Evolutionary conservation across 35 echinoderm and acorn worm species (phyloP).

Genomic region (Ophioderma brevispina): DNA sequence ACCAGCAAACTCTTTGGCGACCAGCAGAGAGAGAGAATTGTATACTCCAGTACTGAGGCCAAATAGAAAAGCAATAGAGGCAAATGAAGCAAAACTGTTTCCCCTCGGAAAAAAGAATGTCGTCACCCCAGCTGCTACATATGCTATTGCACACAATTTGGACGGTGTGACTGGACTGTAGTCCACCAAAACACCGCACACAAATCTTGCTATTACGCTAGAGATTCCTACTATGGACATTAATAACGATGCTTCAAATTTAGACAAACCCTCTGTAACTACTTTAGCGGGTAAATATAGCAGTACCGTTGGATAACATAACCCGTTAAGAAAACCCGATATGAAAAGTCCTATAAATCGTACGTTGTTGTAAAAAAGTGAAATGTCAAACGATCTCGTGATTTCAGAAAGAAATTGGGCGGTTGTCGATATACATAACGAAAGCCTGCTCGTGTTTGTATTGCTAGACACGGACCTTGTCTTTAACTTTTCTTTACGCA

Average conservation of each 20-base stretch:
- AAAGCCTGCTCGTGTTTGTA: no score
- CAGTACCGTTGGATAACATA: neutral
- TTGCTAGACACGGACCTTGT: no score
- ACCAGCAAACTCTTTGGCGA: neutral
- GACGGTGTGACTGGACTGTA: neutral
- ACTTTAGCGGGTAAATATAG: neutral
- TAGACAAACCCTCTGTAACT: neutral
- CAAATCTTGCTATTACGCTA: neutral
- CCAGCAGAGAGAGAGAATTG: neutral
- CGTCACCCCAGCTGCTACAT: neutral
- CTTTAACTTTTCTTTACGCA: no score
- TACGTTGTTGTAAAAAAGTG: neutral
- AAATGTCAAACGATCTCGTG: neutral
- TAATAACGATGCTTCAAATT: neutral
- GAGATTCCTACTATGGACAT: neutral
- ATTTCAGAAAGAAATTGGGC: no score
- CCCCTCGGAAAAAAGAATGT: neutral
- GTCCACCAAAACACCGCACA: neutral
- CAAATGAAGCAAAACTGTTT: neutral
- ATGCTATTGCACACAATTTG: neutral
- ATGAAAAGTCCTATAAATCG: neutral
- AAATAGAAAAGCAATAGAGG: neutral
- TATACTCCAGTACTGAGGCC: neutral
- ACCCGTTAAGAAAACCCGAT: neutral
- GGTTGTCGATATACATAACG: no score